Base-by-base conservation (phyloP, 2,888 invertebrate species). In the Drosophila anomalipes region DNA sequence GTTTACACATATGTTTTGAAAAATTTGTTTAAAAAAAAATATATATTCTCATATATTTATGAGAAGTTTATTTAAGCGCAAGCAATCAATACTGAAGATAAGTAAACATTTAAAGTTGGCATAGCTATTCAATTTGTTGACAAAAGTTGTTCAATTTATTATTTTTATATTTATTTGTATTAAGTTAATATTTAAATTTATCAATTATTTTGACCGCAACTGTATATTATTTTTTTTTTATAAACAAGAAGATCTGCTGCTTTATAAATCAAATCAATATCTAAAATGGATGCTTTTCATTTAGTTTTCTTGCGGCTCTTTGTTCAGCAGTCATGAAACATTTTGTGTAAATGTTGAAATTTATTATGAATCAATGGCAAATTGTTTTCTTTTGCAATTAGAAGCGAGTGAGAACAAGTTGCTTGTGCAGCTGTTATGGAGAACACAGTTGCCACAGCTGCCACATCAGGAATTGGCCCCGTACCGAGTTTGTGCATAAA, bases 381-480 rank as follows among this genome's bases (percentile, higher is more conserved):
- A 16, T 16, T 16, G 47, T 47, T 26, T 47, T 22, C 47, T 26
- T 47, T 26, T 14, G 19, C 22, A 22, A 47, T 19, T 47, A 9
- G 7, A 47, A 14, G 1, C 22, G 47, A 22, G 14, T 16, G 47
- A 47, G 22, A 16, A 16, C 26, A 47, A 47, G 16, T 47, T 51
- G 49, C n/a, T 44, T 56, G 28, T 61, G 35, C 72, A 72, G 65
- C 65, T 65, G 60, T 39, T 60, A 14, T 35, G 33, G 47, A 53
- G 28, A 75, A 53, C 22, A 12, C 74, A 74, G 63, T 74, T 74
- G 74, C 37, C 12, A 26, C 28, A 60, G 26, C 22, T 30, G 62
- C 47, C 26, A 26, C 47, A 53, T 6, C 37, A 32, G 14, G 16
- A 9, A 39, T 14, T 26, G 3, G 4, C 9, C 9, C 5, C 22